A percentile compares a stretch with the other conserved stretches of the same genome.
Evolutionary conservation across 2,888 invertebrate genomes (phyloP).

Genomic region (Epistrophella euchroma): DNA sequence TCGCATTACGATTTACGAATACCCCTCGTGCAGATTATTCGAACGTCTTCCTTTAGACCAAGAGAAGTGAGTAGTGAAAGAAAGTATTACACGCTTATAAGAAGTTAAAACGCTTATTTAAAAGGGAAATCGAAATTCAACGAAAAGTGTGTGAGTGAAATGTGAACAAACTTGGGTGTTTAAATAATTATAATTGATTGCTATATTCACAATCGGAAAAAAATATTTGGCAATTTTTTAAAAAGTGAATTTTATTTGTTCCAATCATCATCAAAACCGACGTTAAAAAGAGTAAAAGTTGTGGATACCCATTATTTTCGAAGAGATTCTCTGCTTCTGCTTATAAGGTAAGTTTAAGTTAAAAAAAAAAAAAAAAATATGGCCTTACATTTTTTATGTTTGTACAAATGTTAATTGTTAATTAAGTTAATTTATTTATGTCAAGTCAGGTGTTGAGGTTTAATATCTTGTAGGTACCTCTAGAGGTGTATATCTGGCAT

Average conservation of each 20-base stretch:
- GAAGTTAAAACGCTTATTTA: conserved; percentile 50
- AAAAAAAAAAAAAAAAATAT: background rate
- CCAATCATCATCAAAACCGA: conserved; percentile 13
- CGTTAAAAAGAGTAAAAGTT: conserved; percentile 33
- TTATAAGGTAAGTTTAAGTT: conserved; percentile 33
- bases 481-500: conserved; percentile 4
- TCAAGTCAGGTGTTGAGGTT: conserved; percentile 10
- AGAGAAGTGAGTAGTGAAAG: conserved; percentile 57
- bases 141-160: conserved; percentile 61
- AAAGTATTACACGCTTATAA: conserved; percentile 53
- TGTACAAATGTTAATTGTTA: conserved; percentile 9
- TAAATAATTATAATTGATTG: conserved; percentile 10
- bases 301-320: conserved; percentile 26
- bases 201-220: conserved; percentile 37
- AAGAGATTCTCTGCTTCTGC: background rate
- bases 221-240: conserved; percentile 51
- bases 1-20: conserved; percentile 11
- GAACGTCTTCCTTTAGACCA: conserved; percentile 11
- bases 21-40: conserved; percentile 31
- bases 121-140: conserved; percentile 73
- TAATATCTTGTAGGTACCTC: background rate
- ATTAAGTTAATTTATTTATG: conserved; percentile 16
- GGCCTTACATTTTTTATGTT: conserved; percentile 12
- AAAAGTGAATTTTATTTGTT: conserved; percentile 62
- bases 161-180: conserved; percentile 51